Evolutionary conservation across 2,888 invertebrate species (phyloP).

Genomic region (Phaedon cochleariae): DNA sequence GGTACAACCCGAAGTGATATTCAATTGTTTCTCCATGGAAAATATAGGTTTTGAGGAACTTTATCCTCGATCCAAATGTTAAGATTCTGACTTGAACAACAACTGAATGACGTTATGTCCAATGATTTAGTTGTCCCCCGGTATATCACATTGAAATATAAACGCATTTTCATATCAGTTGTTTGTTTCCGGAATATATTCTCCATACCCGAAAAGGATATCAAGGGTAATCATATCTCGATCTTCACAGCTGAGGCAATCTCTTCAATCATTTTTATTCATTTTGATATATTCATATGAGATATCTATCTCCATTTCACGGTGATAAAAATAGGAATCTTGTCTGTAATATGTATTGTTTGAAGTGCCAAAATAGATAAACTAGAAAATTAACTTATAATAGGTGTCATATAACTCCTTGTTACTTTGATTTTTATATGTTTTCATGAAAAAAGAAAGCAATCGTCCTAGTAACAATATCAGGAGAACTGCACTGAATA

Average conservation of each 20-base stretch:
- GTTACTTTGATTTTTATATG: constrained; percentile 19
- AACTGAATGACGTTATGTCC: too few species aligned
- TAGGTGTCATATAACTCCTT: constrained; percentile 22
- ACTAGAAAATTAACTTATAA: constrained; percentile 13
- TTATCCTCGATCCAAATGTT: too few species aligned
- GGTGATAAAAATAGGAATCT: not conserved
- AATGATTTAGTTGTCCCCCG: too few species aligned
- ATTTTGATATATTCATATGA: not conserved
- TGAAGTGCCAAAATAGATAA: constrained; percentile 43
- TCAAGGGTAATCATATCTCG: too few species aligned
- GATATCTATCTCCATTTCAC: not conserved
- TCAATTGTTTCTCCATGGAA: too few species aligned
- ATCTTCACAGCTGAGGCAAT: not conserved
- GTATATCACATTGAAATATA: not conserved
- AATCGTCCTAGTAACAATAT: not conserved
- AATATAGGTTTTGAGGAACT: too few species aligned
- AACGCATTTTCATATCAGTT: not conserved
- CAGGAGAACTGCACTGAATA: too few species aligned
- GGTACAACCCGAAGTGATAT: too few species aligned
- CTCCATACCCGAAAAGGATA: too few species aligned
- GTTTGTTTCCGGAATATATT: too few species aligned
- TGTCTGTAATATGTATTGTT: constrained; percentile 35
- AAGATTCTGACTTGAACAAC: too few species aligned
- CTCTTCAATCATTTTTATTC: not conserved
- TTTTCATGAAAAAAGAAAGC: not conserved